Base-by-base conservation (phyloP, 2,797 vertebrate species). In the Halcyon smyrnensis region DNA sequence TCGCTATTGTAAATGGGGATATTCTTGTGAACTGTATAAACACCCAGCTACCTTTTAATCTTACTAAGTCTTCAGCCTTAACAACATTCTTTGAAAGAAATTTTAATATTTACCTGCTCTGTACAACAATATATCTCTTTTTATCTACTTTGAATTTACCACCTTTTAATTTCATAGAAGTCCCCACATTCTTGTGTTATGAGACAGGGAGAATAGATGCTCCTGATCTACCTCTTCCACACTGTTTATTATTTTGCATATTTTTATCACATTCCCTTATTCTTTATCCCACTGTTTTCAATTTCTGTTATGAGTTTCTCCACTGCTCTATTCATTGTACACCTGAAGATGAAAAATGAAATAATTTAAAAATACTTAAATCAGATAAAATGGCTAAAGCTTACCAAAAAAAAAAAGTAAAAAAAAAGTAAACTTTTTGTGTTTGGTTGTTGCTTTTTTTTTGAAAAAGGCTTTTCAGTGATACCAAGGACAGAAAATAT, bases 221-320 rank as follows among this genome's bases (percentile, higher is more conserved):
- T 93, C 45, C 89, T 89, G 89, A 94, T 95, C 67, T 90, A 74
- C 39, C 25, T 80, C 59, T 89, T 96, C 84, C 70, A 83, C 50
- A 62, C 37, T 67, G 78, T 87, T 89, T 85, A 94, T 95, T 93
- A 80, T 96, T 95, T 89, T 77, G 64, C 75, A 68, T 87, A 81
- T 92, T 96, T 96, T 95, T 90, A 96, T 96, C 90, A 5, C 45
- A 37, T 74, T 79, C 48, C 21, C 39, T 84, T 92, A 76, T 82
- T 95, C 30, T 87, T 88, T 64, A 67, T 83, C 37, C 83, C 28
- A 45, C 30, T 60, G 67, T 85, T 95, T 94, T 96, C 90, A 93
- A 15, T 87, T 92, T 92, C 48, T 93, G 41, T 95, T 89, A 95
- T 96, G 90, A 96, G 75, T 79, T 97, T 94, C 78, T 93, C 56